phyloP scores from a whole-genome alignment of 2,888 invertebrate genomes.

The Caradrina clavipalpis region DNA sequence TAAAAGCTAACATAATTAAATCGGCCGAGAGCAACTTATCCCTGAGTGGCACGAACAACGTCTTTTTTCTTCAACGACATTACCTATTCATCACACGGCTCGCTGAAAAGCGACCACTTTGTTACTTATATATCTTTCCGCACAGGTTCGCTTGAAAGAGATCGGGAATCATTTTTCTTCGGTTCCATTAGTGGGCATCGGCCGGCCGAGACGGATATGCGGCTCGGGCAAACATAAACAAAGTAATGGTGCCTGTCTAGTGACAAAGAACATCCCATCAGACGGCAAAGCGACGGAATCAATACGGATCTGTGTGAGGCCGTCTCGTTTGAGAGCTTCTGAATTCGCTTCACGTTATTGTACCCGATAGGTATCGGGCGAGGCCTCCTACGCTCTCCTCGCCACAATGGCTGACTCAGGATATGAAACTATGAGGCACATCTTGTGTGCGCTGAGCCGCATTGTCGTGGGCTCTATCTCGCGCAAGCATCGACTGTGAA shows the following conservation, averaged over 20 bases:
- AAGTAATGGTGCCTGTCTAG: constrained; percentile 79
- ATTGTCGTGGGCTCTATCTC: constrained; percentile 53
- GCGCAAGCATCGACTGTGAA: constrained; percentile 44
- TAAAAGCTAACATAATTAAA: constrained; percentile 77
- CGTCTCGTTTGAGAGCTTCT: constrained; percentile 44
- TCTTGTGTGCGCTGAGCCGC: constrained; percentile 64
- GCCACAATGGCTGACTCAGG: constrained; percentile 63
- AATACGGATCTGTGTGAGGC: constrained; percentile 67
- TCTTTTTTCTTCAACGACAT: constrained; percentile 76
- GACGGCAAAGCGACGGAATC: constrained; percentile 75
- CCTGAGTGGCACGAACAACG: constrained; percentile 70
- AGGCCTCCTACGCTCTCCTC: constrained; percentile 37
- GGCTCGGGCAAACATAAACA: constrained; percentile 82
- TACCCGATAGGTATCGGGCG: constrained; percentile 61
- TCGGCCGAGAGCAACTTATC: constrained; percentile 70
- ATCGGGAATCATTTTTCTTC: constrained; percentile 83
- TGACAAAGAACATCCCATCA: constrained; percentile 84
- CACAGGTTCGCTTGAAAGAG: constrained; percentile 70
- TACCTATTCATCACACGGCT: constrained; percentile 82
- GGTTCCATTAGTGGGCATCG: constrained; percentile 81
- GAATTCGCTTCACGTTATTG: constrained; percentile 63
- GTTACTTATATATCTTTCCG: constrained; percentile 72
- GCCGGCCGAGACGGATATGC: constrained; percentile 79
- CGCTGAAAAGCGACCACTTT: constrained; percentile 80
- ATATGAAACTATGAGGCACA: constrained; percentile 60